Evolutionary conservation across 1,140 invertebrate species (phyloP).

Genomic region (Pogonomyrmex barbatus): DNA sequence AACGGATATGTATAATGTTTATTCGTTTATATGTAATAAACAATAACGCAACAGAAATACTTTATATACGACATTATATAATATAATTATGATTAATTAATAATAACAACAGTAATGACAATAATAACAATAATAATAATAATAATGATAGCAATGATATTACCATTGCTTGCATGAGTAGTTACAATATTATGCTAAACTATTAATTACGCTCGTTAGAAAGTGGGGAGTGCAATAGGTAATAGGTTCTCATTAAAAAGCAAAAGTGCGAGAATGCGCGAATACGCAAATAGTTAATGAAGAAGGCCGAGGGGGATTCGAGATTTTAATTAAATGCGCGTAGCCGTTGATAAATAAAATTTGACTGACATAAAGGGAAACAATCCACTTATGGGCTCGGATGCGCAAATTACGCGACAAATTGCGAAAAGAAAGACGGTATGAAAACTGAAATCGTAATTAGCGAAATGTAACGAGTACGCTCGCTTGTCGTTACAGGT

Average conservation of each 20-base stretch:
- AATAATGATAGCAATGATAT: conserved; percentile 1
- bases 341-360: conserved; percentile 44
- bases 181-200: conserved; percentile 23
- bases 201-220: conserved; percentile 20
- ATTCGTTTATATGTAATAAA: not conserved
- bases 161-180: conserved; percentile 12
- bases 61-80: not conserved
- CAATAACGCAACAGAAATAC: conserved; percentile 19
- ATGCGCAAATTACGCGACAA: not conserved
- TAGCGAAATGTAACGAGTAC: conserved; percentile 6
- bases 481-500: conserved; percentile 7
- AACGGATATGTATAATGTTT: conserved; percentile 21
- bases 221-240: not conserved
- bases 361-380: conserved; percentile 16
- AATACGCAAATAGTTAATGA: conserved; percentile 19
- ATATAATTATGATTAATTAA: conserved; percentile 26
- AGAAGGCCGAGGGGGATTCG: not conserved
- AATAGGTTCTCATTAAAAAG: conserved; percentile 40
- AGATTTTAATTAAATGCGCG: conserved; percentile 54
- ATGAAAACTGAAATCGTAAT: conserved; percentile 26
- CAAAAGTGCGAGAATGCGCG: conserved; percentile 17
- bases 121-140: conserved; percentile 18
- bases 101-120: not conserved
- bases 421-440: conserved; percentile 15
- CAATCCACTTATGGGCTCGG: not conserved